These are phyloP conservation scores for Dufourea novaeangliae DNA, from an alignment of 1,140 invertebrate species.

Conservation along the genomic window DNA sequence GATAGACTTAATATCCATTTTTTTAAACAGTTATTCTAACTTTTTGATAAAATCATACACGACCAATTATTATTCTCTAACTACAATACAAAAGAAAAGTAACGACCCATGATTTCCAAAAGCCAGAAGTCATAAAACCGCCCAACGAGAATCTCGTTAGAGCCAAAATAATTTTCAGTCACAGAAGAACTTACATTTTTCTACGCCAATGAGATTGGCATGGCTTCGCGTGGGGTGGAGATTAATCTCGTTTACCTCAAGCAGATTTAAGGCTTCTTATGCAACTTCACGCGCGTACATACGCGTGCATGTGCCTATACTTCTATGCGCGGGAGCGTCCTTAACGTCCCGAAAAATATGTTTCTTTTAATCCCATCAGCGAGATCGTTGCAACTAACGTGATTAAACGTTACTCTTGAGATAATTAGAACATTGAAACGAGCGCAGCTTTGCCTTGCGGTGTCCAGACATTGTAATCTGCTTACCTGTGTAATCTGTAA, in stretches of 20 bases:
- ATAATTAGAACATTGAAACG: background rate
- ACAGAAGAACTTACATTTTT: conserved; percentile 55
- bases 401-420: background rate
- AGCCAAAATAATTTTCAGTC: conserved; percentile 47
- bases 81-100: no score
- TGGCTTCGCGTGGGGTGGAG: conserved; percentile 77
- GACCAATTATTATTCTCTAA: background rate
- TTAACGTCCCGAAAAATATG: conserved; percentile 30
- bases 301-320: conserved; percentile 38
- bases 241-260: conserved; percentile 81
- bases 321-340: background rate
- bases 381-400: background rate
- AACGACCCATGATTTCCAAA: conserved; percentile 15
- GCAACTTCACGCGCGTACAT: conserved; percentile 73
- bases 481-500: background rate
- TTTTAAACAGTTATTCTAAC: background rate
- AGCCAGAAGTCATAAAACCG: conserved; percentile 44
- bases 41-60: background rate
- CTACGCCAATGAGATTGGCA: conserved; percentile 76
- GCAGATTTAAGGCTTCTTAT: conserved; percentile 80
- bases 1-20: no score
- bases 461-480: background rate
- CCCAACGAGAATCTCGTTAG: conserved; percentile 36
- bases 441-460: background rate
- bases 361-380: background rate